These are phyloP conservation scores for Peromyscus aztecus DNA, from an alignment of 2,797 vertebrate genomes.

Conservation along the genomic window DNA sequence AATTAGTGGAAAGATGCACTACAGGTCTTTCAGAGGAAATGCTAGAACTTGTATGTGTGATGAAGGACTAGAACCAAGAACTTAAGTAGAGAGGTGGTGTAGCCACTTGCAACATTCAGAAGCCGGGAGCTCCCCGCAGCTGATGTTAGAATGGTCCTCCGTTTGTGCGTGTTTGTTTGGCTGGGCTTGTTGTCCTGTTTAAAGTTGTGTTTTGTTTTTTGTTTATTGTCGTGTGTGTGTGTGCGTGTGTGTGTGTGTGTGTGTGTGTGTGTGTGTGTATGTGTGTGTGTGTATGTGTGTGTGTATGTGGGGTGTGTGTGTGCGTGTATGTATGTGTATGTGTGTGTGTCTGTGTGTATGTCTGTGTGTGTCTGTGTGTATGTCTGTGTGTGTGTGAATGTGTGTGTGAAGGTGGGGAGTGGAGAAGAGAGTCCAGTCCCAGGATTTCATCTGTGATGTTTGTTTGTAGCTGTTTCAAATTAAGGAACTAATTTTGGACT, in stretches of 20 bases:
- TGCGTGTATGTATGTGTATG: too few relatives aligned
- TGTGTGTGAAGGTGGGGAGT: conserved; percentile 42
- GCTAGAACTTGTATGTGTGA: background rate
- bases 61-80: background rate
- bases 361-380: background rate
- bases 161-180: background rate
- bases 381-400: background rate
- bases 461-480: conserved; percentile 82
- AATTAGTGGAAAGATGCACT: background rate
- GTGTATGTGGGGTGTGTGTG: background rate
- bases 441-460: conserved; percentile 65
- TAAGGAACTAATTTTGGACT: conserved; percentile 78
- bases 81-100: background rate
- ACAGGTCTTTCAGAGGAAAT: background rate
- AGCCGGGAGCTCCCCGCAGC: background rate
- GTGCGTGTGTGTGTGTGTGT: too few relatives aligned
- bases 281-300: background rate
- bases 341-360: too few relatives aligned
- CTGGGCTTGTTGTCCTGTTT: background rate
- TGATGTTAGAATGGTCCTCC: background rate
- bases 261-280: background rate
- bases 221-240: background rate
- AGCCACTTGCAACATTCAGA: background rate
- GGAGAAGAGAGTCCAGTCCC: conserved; percentile 50
- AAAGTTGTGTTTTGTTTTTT: background rate